Evolutionary conservation across 92 coral and sea anemone species (phyloP).

Genomic region (Zoanthus sociatus): DNA sequence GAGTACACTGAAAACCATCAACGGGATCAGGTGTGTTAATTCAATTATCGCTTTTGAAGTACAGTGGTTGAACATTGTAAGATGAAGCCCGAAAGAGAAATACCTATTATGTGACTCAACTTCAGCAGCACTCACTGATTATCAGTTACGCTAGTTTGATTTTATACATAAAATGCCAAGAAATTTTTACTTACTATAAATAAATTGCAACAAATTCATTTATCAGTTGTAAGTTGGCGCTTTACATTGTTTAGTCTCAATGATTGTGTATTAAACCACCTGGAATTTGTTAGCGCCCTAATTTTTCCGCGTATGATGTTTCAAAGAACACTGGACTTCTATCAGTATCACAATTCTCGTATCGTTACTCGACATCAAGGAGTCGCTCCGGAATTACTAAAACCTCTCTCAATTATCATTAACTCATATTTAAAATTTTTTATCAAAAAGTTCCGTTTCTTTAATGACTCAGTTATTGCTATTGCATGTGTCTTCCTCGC

Average conservation of each 20-base stretch:
- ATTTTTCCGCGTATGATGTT: neutral
- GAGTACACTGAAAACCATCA: too few relatives aligned
- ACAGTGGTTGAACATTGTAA: too few relatives aligned
- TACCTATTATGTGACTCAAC: too few relatives aligned
- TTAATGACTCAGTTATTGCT: neutral
- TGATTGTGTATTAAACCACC: neutral
- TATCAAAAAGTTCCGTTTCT: neutral
- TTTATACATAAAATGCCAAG: too few relatives aligned
- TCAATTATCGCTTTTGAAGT: too few relatives aligned
- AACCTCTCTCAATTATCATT: neutral
- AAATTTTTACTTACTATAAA: too few relatives aligned
- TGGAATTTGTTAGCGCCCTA: conserved; percentile 25
- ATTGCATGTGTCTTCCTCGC: neutral
- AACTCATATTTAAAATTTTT: conserved; percentile 9
- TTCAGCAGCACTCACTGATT: too few relatives aligned
- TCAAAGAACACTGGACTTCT: neutral
- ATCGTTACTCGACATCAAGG: conserved; percentile 35
- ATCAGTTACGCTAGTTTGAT: too few relatives aligned
- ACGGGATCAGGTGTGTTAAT: too few relatives aligned
- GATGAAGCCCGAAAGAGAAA: too few relatives aligned
- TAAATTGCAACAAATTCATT: too few relatives aligned
- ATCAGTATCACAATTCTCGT: neutral
- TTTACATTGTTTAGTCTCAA: neutral
- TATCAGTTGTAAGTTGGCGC: neutral
- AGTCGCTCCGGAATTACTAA: conserved; percentile 18